Evolutionary conservation across 64 coral and sea anemone genomes (phyloP), one percentile per base, ranked within the genome.

Genomic region (Actinia tenebrosa): DNA sequence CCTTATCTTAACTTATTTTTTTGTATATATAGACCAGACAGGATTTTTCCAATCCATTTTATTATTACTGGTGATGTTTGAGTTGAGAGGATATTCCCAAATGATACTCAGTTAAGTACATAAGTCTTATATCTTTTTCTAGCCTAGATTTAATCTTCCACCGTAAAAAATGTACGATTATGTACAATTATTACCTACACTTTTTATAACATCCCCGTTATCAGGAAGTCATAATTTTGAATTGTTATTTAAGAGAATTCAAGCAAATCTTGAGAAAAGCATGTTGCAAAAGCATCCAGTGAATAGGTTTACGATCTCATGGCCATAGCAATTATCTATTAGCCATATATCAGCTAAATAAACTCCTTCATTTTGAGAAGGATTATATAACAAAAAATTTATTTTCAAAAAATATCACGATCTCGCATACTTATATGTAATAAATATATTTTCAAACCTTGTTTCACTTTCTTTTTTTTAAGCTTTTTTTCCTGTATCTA

Each of bases 381-480:
- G 25, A 75, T 75, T 75, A 30, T 3, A 10, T 2, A 23, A 42
- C n/a, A 30, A 66, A 66, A 66, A 71, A 71, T 71, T 8, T 43
- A 25, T 75, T 50, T 5, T 27, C 7, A 75, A 75, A 75, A 75
- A 75, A 43, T 10, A 6, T 26, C 23, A 75, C 20, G 13, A 14
- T 75, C 69, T 11, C 5, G 14, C 26, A 30, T 75, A 37, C 26
- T 11, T 66, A 66, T 11, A 27, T 13, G 69, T 3, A 30, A 75
- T 30, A 14, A 75, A 75, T 15, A 75, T 75, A 75, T 30, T 42
- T 30, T 75, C 69, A 30, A 75, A 42, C 69, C 69, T 30, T 75
- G 3, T 75, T 75, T 75, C 69, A 42, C 69, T 75, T 75, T 75
- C 69, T 75, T 75, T 75, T 75, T 75, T 75, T n/a, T 13, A 75